Evolutionary conservation across 1,140 invertebrate genomes (phyloP), one percentile per base, ranked within the genome.

Genomic region (Sminthurinus signatus): DNA sequence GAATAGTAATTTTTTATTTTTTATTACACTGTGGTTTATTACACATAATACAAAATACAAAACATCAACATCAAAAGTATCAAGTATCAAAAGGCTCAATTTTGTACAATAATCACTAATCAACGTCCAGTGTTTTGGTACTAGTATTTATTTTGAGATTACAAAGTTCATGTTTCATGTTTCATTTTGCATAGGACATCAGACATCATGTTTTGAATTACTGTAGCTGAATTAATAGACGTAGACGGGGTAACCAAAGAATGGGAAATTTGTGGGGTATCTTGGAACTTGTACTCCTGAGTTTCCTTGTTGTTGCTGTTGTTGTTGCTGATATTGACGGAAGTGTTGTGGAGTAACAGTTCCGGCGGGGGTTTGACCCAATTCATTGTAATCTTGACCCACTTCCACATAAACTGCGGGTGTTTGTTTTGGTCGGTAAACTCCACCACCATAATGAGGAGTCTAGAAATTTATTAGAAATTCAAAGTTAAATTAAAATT

Each of bases 401-500:
- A 62, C 21, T 31, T 66, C 64, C 23, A 66, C 52, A 27, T 66
- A 66, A 5, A 66, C n/a, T 15, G 64, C 59, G 5, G 52, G 64
- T 2, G 52, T 43, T 12, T 27, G 2, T 29, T 50, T 57, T 5
- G 29, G 2, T 25, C 36, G 19, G 15, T 39, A 51, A 29, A 56
- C n/a, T n/a, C 39, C 27, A 14, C 42, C 50, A 43, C 64, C 64
- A 48, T 51, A 54, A 57, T 62, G 23, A 21, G 57, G 59, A 19
- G 52, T 46, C 43, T 67, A 60, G 5, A 8, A 15, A 36, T 36
- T n/a, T n/a, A n/a, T n/a, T n/a, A n/a, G n/a, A n/a, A n/a, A n/a
- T n/a, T n/a, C n/a, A n/a, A n/a, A n/a, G n/a, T n/a, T n/a, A n/a
- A n/a, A n/a, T n/a, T n/a, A n/a, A n/a, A n/a, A n/a, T n/a, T n/a